These are phyloP conservation scores for Phrynocephalus vlangalii DNA, from an alignment of 2,797 vertebrate genomes.

Conservation along the genomic window DNA sequence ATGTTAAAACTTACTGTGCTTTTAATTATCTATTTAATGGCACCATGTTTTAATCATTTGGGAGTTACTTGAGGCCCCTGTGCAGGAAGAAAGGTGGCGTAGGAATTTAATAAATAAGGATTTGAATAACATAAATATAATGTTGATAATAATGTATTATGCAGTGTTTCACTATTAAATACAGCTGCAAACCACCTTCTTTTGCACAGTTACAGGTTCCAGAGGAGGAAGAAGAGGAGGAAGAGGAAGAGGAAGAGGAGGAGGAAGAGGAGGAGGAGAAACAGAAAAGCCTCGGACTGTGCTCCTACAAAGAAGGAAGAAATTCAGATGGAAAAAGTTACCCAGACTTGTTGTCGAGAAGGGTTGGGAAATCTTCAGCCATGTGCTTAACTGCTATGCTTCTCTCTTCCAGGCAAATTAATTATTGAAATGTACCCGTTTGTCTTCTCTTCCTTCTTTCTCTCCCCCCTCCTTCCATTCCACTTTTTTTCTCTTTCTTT, in stretches of 20 bases:
- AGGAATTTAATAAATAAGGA: too few species aligned
- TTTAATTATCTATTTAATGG: too few species aligned
- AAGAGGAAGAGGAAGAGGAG: background rate
- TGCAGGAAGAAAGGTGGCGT: too few species aligned
- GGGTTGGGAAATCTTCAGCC: constrained; percentile 70
- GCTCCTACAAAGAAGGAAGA: constrained; percentile 44
- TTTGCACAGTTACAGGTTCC: constrained; percentile 66
- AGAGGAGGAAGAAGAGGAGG: too few species aligned
- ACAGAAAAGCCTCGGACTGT: constrained; percentile 33
- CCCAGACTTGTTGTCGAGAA: constrained; percentile 66
- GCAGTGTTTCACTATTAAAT: constrained; percentile 52
- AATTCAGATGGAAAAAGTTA: constrained; percentile 68
- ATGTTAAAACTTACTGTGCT: too few species aligned
- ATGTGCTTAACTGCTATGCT: constrained; percentile 63
- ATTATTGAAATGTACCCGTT: constrained; percentile 70
- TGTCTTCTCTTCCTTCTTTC: background rate
- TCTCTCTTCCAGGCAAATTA: constrained; percentile 75
- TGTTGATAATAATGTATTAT: too few species aligned
- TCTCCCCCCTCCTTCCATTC: background rate
- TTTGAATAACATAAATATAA: too few species aligned
- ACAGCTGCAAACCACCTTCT: constrained; percentile 56
- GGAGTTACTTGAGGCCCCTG: too few species aligned
- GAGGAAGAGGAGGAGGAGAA: background rate
- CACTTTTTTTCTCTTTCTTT: constrained; percentile 65
- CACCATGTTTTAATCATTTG: too few species aligned